Evolutionary conservation across 2,797 vertebrate genomes (phyloP), one percentile per base, ranked within the genome.

Genomic region (Alfaro cultratus): DNA sequence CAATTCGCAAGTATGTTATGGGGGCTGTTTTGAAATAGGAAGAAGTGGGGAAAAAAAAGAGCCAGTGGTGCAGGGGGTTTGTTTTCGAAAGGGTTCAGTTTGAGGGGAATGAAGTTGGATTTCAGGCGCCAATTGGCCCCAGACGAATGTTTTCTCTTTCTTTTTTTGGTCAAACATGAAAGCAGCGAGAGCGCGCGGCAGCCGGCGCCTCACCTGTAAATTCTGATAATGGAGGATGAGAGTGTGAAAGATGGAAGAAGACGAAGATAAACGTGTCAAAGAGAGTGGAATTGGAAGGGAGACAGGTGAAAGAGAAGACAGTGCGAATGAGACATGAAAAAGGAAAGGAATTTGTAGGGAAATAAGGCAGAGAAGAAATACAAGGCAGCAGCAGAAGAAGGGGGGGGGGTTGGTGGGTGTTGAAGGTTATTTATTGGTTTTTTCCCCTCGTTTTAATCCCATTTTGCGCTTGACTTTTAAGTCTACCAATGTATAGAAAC

Each of bases 401-500:
- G n/a, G 77, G 80, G n/a, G 29, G 77, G 80, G 12, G 15, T 29
- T 62, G 29, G 86, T 78, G 83, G 79, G 23, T 79, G 86, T 89
- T 93, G 91, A 94, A 94, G 93, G 93, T 94, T 95, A 95, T 95
- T 95, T 95, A 94, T 94, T 94, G 87, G 80, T 79, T 90, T 91
- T 89, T 90, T 86, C 74, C 88, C 90, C 83, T 91, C 79, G n/a
- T 93, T 96, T 95, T 95, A 95, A 96, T 95, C 94, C 94, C 88
- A 94, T 96, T 96, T 96, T 95, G 90, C 91, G 94, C 94, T 94
- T 95, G 93, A 95, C 94, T 95, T 96, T 96, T 95, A 95, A 96
- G 94, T 95, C 91, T 94, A 93, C 91, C 92, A 94, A 95, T 93
- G 93, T 94, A 95, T 91, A 95, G 94, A 96, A 95, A 95, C 94